A percentile compares a stretch with the other conserved stretches of the same genome.
Evolutionary conservation across 2,797 vertebrate species (phyloP).

Genomic region (Sphenopsis melanotis): DNA sequence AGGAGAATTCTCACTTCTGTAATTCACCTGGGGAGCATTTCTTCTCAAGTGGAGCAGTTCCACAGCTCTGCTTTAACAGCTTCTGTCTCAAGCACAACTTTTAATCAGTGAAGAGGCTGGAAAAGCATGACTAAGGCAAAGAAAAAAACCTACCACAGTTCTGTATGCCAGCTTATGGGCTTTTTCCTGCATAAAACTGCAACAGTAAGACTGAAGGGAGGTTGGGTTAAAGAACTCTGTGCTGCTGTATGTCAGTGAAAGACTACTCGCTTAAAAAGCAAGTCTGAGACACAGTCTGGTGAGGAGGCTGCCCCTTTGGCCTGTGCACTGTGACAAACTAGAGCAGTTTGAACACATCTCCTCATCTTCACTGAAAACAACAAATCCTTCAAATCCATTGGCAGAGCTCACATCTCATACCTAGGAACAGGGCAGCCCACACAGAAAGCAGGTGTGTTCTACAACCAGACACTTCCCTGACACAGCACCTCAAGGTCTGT

Average conservation of each 20-base stretch:
- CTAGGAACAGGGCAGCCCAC: background rate
- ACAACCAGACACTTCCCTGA: accelerated
- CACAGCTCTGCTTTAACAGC: background rate
- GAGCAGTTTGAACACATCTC: background rate
- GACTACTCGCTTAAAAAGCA: background rate
- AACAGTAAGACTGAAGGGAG: background rate
- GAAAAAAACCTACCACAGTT: background rate
- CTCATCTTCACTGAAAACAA: background rate
- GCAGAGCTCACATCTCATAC: background rate
- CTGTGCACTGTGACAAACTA: background rate
- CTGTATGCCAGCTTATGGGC: background rate
- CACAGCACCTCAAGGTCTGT: background rate
- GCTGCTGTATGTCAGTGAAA: background rate
- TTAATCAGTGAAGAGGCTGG: background rate
- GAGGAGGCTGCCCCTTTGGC: background rate
- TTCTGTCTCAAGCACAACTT: background rate
- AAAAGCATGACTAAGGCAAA: background rate
- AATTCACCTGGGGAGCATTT: background rate
- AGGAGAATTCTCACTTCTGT: background rate
- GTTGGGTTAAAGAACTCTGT: background rate
- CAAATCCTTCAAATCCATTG: background rate
- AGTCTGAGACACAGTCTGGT: background rate
- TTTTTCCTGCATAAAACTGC: background rate
- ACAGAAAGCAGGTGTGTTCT: background rate
- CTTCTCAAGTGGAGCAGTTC: background rate